Evolutionary conservation across 2,888 invertebrate genomes (phyloP).

Genomic region (Rhimphoctona megacephalus): DNA sequence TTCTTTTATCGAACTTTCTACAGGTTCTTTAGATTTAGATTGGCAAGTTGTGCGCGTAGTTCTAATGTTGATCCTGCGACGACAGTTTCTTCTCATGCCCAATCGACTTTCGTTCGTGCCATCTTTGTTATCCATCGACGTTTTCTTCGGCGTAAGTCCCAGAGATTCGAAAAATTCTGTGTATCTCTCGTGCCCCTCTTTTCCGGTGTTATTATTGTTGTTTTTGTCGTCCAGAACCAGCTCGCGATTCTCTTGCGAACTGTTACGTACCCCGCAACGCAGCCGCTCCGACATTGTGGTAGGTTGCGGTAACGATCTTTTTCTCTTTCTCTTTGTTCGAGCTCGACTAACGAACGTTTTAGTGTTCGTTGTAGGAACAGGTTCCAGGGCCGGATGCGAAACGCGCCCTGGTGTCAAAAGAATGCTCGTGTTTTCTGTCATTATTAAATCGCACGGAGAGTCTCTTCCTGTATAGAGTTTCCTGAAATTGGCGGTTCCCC

Average conservation of each 20-base stretch:
- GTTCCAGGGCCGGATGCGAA: slow-evolving; percentile 76
- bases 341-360: slow-evolving; percentile 22
- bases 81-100: background rate
- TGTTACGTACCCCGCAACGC: background rate
- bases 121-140: slow-evolving; percentile 22
- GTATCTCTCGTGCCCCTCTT: slow-evolving; percentile 44
- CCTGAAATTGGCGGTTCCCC: slow-evolving; percentile 62
- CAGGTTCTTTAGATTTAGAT: background rate
- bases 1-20: slow-evolving; percentile 11
- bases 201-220: slow-evolving; percentile 17
- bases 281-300: background rate
- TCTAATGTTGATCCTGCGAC: background rate
- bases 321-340: slow-evolving; percentile 47
- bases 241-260: slow-evolving; percentile 35
- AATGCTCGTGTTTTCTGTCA: slow-evolving; percentile 1
- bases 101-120: background rate
- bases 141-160: slow-evolving; percentile 61
- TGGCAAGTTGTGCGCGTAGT: too few relatives aligned
- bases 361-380: background rate
- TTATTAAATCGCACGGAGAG: slow-evolving; percentile 76
- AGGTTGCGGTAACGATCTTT: slow-evolving; percentile 22
- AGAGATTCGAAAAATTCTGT: slow-evolving; percentile 59
- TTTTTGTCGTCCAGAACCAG: background rate
- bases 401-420: background rate
- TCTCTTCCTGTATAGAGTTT: slow-evolving; percentile 76